A percentile compares a stretch with the other conserved stretches of the same genome.
These are phyloP conservation scores for Drosophila koepferae DNA, from an alignment of 2,888 invertebrate species.

Conservation along the genomic window DNA sequence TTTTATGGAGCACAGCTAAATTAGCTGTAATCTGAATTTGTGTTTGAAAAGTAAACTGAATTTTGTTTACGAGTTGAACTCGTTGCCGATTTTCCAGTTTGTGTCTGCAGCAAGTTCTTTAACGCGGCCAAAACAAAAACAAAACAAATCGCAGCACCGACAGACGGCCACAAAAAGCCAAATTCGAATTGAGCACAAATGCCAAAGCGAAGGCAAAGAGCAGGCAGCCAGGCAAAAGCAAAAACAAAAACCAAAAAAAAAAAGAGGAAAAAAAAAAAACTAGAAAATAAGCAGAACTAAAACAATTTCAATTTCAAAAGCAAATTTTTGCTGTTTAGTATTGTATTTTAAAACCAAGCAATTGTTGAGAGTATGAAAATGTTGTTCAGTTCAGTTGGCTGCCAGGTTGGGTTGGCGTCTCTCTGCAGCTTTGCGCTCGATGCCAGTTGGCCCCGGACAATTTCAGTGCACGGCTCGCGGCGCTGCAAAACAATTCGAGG, in stretches of 20 bases:
- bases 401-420: conserved; percentile 49
- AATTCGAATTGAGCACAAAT: conserved; percentile 57
- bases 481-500: conserved; percentile 40
- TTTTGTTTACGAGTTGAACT: conserved; percentile 63
- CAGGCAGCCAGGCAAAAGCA: conserved; percentile 17
- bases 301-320: conserved; percentile 61
- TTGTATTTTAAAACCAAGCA: conserved; percentile 59
- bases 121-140: conserved; percentile 57
- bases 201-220: conserved; percentile 40
- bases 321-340: conserved; percentile 56
- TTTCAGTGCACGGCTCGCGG: conserved; percentile 73
- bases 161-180: conserved; percentile 29
- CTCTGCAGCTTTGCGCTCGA: conserved; percentile 62
- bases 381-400: conserved; percentile 39
- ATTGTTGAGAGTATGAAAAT: conserved; percentile 52
- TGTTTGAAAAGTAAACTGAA: conserved; percentile 50
- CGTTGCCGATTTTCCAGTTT: conserved; percentile 54
- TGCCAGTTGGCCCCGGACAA: conserved; percentile 77
- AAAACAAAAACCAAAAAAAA: conserved; percentile 5
- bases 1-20: conserved; percentile 55
- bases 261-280: neutral
- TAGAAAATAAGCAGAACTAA: conserved; percentile 32
- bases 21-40: conserved; percentile 50
- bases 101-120: conserved; percentile 67
- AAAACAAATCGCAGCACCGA: conserved; percentile 44